Evolutionary conservation across 2,888 invertebrate genomes (phyloP).

Genomic region (Volucella inanis): DNA sequence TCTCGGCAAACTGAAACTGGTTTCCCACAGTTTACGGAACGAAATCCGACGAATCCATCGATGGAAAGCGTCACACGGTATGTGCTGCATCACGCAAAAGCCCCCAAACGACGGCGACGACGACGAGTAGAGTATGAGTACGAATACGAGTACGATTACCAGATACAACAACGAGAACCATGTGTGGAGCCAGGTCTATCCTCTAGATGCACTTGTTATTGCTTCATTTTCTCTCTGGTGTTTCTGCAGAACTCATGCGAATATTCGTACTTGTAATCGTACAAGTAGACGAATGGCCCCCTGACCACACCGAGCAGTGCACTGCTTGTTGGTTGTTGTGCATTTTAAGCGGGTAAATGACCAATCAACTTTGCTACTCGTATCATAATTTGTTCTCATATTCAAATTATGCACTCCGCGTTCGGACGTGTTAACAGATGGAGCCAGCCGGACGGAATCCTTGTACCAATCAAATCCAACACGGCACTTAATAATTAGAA

Average conservation of each 20-base stretch:
- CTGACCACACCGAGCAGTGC: neutral
- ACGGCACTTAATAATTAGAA: conserved; percentile 73
- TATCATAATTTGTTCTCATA: conserved; percentile 74
- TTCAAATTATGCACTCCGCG: conserved; percentile 73
- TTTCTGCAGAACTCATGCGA: conserved; percentile 12
- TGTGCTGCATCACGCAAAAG: conserved; percentile 58
- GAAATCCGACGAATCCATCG: conserved; percentile 42
- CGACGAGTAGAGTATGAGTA: no score
- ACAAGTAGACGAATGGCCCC: no score
- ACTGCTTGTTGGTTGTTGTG: conserved; percentile 17
- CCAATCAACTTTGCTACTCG: conserved; percentile 64
- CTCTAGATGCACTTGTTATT: conserved; percentile 70
- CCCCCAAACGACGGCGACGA: neutral
- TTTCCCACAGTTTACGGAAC: conserved; percentile 67
- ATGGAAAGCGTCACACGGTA: conserved; percentile 66
- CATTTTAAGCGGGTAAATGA: conserved; percentile 70
- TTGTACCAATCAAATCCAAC: conserved; percentile 70
- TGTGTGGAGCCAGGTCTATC: conserved; percentile 22
- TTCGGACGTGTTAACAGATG: conserved; percentile 72
- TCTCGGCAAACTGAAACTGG: conserved; percentile 70
- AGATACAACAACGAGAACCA: neutral
- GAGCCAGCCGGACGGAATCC: conserved; percentile 61
- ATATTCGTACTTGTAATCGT: neutral
- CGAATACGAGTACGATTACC: no score
- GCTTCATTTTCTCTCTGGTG: conserved; percentile 64